Percentiles rank a stretch among this genome's conserved stretches.
Conservation (phyloP, 2,888 invertebrate genomes). For the Mystacides longicornis region DNA sequence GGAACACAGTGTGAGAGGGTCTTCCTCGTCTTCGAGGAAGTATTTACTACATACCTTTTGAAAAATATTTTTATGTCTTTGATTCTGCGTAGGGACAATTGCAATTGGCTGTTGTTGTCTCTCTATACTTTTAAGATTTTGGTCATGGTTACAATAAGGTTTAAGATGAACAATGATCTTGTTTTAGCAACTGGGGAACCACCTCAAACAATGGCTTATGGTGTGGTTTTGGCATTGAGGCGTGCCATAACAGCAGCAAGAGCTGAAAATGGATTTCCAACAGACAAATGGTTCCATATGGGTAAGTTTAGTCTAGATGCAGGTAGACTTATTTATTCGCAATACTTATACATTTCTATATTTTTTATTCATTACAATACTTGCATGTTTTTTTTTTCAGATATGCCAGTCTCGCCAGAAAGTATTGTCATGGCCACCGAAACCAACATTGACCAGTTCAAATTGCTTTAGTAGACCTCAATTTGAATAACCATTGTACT, state of each 20-base stretch:
- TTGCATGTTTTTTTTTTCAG: slow-evolving; percentile 13
- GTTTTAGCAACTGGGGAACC: slow-evolving; percentile 57
- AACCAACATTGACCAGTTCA: slow-evolving; percentile 4
- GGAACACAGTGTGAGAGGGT: too few species aligned
- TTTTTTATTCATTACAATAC: too few species aligned
- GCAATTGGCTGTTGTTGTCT: too few species aligned
- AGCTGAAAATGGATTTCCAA: slow-evolving; percentile 51
- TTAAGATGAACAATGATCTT: neutral
- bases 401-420: slow-evolving; percentile 11
- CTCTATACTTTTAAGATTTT: too few species aligned
- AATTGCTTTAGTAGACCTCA: neutral
- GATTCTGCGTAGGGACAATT: too few species aligned
- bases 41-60: too few species aligned
- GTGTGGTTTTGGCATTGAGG: slow-evolving; percentile 57
- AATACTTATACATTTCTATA: too few species aligned
- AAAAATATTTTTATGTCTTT: too few species aligned
- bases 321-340: too few species aligned
- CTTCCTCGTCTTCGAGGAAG: too few species aligned
- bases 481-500: too few species aligned
- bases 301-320: slow-evolving; percentile 46
- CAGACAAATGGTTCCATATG: slow-evolving; percentile 51
- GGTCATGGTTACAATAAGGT: neutral
- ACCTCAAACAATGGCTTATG: slow-evolving; percentile 47
- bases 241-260: slow-evolving; percentile 62
- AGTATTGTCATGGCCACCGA: slow-evolving; percentile 7